Conservation (phyloP, 2,888 invertebrate genomes). For the Cacoxenus indagator region DNA sequence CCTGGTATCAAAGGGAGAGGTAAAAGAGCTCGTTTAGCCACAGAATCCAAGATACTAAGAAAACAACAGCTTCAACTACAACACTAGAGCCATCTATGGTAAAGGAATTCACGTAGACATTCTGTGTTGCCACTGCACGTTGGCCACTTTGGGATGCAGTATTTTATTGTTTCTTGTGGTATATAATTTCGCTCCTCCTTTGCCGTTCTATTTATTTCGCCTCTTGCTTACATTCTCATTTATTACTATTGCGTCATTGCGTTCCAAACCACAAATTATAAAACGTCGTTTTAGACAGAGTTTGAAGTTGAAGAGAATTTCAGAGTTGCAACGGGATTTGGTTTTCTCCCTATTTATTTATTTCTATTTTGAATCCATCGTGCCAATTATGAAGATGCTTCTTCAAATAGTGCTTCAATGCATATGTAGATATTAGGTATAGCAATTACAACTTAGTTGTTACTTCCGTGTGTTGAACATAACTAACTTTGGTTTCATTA, state of each 20-base stretch:
- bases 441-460: too few species aligned
- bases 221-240: slow-evolving; percentile 5
- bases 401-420: neutral
- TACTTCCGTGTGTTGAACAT: too few species aligned
- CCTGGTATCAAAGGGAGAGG: neutral
- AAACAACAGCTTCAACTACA: neutral
- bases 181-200: slow-evolving; percentile 27
- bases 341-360: too few species aligned
- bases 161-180: slow-evolving; percentile 61
- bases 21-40: neutral
- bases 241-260: slow-evolving; percentile 36
- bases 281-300: slow-evolving; percentile 33
- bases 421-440: too few species aligned
- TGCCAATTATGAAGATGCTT: slow-evolving; percentile 48
- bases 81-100: neutral
- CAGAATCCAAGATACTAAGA: too few species aligned
- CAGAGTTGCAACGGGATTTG: too few species aligned
- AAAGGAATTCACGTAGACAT: neutral
- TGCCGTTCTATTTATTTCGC: slow-evolving; percentile 16
- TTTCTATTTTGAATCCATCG: slow-evolving; percentile 28
- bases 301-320: too few species aligned
- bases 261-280: slow-evolving; percentile 52
- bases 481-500: too few species aligned
- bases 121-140: slow-evolving; percentile 9
- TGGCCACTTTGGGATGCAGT: slow-evolving; percentile 41